These are phyloP conservation scores for Stylophora pistillata DNA, from an alignment of 64 coral and sea anemone species.

Conservation along the genomic window DNA sequence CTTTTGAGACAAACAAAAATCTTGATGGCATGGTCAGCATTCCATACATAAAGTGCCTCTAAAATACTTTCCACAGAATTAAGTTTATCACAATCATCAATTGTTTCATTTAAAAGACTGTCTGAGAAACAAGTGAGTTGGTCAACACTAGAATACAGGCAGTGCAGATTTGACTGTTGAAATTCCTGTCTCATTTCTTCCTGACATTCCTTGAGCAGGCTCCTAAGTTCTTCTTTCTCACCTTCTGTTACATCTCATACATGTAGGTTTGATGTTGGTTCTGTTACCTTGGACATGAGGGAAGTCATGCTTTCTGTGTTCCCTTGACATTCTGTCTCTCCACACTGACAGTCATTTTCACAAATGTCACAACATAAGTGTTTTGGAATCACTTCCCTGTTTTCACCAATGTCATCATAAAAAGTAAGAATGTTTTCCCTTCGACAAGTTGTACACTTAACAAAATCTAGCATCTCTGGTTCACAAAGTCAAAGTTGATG, in stretches of 20 bases:
- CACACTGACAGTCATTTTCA: slow-evolving; percentile 52
- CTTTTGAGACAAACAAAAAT: slow-evolving; percentile 20
- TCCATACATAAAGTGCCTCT: slow-evolving; percentile 20
- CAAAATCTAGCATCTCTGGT: slow-evolving; percentile 29
- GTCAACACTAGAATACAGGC: not conserved
- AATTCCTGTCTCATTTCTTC: not conserved
- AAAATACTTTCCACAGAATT: slow-evolving; percentile 48
- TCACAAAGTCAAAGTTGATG: slow-evolving; percentile 22
- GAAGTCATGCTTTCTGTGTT: not conserved
- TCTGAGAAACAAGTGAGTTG: slow-evolving; percentile 20
- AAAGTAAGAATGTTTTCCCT: not conserved
- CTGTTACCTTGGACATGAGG: not conserved
- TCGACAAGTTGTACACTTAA: slow-evolving; percentile 4
- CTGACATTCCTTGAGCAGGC: not conserved
- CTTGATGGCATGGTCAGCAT: slow-evolving; percentile 8
- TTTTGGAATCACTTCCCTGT: not conserved
- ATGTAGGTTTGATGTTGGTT: not conserved
- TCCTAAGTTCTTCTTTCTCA: not conserved
- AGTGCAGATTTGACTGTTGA: not conserved
- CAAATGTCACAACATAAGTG: slow-evolving; percentile 39
- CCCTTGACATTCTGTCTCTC: not conserved
- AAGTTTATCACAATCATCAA: slow-evolving; percentile 19
- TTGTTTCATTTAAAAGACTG: slow-evolving; percentile 7
- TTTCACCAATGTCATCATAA: not conserved
- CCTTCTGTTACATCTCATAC: not conserved